Conservation (phyloP, 2,888 invertebrate species). For the Aphelenchoides bicaudatus region DNA sequence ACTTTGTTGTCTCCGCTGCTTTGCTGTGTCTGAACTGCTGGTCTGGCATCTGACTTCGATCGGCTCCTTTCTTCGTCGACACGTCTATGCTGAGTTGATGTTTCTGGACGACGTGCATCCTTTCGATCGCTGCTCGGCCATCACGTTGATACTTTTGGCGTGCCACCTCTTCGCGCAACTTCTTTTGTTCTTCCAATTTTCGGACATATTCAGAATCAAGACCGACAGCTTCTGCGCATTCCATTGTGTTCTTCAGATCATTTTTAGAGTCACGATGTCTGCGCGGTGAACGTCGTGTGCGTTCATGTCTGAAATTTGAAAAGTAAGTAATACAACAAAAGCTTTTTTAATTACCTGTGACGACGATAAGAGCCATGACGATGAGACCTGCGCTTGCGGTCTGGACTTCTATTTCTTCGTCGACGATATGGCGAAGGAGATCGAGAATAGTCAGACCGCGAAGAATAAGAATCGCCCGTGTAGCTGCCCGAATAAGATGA, state of each 20-base stretch:
- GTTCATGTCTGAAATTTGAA: too few relatives aligned
- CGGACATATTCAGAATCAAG: conserved; percentile 52
- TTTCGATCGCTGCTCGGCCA: neutral
- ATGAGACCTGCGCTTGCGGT: neutral
- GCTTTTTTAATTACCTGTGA: too few relatives aligned
- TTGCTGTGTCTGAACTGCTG: too few relatives aligned
- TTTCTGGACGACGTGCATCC: neutral
- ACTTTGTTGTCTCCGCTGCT: neutral
- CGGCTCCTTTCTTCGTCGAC: neutral
- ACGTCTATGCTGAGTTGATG: too few relatives aligned
- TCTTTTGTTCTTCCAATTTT: conserved; percentile 55
- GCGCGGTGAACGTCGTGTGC: conserved; percentile 3
- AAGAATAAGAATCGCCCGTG: conserved; percentile 8
- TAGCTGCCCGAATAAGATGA: neutral
- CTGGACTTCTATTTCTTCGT: neutral
- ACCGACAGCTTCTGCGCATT: conserved; percentile 54
- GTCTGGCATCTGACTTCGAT: too few relatives aligned
- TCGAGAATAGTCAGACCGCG: neutral
- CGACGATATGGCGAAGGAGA: neutral
- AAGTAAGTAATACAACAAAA: too few relatives aligned
- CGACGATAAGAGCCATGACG: too few relatives aligned
- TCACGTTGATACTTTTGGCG: conserved; percentile 32
- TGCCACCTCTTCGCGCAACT: conserved; percentile 46
- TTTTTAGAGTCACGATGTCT: too few relatives aligned
- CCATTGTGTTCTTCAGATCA: conserved; percentile 28